Conservation (phyloP, 2,113 vertebrate species). For the Crotalus tigris region DNA sequence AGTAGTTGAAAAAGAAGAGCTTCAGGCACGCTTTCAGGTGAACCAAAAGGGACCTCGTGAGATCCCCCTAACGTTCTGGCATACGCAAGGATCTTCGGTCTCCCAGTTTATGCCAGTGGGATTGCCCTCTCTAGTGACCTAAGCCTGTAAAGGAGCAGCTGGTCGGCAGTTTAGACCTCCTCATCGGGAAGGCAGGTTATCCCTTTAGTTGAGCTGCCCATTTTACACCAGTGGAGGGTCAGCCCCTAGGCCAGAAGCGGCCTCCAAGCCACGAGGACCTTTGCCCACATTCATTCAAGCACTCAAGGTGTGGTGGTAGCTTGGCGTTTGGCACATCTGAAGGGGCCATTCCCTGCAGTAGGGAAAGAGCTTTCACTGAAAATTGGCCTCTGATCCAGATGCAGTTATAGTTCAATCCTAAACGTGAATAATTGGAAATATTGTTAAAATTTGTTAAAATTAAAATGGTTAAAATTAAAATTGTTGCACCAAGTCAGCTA, state of each 20-base stretch:
- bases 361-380: not conserved
- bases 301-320: not conserved
- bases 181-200: not conserved
- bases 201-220: not conserved
- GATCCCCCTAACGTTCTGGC: not conserved
- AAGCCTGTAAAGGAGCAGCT: not conserved
- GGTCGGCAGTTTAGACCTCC: not conserved
- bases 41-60: not conserved
- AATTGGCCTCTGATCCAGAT: rapidly evolving
- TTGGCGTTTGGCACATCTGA: not conserved
- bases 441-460: too few species aligned
- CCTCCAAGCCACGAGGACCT: not conserved
- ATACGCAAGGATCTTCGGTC: not conserved
- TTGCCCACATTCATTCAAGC: not conserved
- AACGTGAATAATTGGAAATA: not conserved
- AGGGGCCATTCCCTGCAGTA: not conserved
- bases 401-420: not conserved
- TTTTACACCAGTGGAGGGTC: not conserved
- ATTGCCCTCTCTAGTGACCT: not conserved
- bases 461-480: not conserved
- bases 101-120: not conserved
- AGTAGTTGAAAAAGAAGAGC: not conserved
- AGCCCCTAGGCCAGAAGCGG: not conserved
- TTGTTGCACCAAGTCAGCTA: not conserved
- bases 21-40: not conserved